Base-by-base conservation (phyloP, 1,140 invertebrate species). In the Mya arenaria region DNA sequence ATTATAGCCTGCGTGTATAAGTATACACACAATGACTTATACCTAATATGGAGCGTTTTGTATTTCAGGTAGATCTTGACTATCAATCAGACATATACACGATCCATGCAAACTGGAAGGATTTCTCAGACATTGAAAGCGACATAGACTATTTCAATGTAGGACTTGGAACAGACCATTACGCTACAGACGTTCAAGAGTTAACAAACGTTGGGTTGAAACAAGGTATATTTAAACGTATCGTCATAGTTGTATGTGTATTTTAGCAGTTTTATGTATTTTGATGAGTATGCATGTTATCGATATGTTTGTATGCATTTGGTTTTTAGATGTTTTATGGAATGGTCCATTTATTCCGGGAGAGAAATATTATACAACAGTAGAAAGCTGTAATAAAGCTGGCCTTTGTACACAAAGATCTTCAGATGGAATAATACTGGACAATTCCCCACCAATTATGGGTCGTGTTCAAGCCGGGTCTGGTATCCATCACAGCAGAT, bases 381-480 rank as follows among this genome's bases (percentile, higher is more conserved):
- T 87, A 1, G 63, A 73, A 39, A 82, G 78, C 8, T 87, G 86
- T 66, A 87, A 87, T 56, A 52, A 19, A 30, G 86, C 79, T n/a
- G 65, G 39, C n/a, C 17, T 85, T 19, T 87, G 86, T 75, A 68
- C 65, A 13, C 55, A 34, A n/a, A 23, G 48, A 19, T 62, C 82
- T 13, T 87, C 86, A 3, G 79, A 87, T 69, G 86, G 84, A 25
- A 39, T 87, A 25, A 65, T 84, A 3, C 48, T 85, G 17, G 86
- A 87, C 34, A 71, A 74, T 25, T 84, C 86, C 32, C 78, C 84
- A 15, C 86, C 86, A 3, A 63, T 84, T 52, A 41, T 44, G 23
- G 86, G 86, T 3, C 28, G 77, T 32, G 79, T 87, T 17, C 34
- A 48, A 23, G 72, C 73, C 25, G 86, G 86, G 30, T 63, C 28